Conservation (phyloP, 2,113 vertebrate species). For the Pseudonaja textilis region DNA sequence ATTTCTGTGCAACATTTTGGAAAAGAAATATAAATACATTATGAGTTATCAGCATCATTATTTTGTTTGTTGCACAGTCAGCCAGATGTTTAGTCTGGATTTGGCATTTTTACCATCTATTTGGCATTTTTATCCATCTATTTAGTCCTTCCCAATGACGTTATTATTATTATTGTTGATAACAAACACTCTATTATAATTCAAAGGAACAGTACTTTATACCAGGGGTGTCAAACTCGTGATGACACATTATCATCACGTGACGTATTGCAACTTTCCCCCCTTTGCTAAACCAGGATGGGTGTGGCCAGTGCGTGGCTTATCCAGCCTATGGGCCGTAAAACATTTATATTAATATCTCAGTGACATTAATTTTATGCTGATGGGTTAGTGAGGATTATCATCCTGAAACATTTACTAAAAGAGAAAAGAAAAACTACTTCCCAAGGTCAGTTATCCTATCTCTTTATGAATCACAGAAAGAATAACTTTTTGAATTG, state of each 20-base stretch:
- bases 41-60: background rate
- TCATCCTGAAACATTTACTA: conserved; percentile 35
- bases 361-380: conserved; percentile 31
- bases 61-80: background rate
- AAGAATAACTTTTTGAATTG: conserved; percentile 1
- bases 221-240: background rate
- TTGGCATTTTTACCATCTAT: background rate
- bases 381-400: background rate
- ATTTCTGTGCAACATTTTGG: background rate
- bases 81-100: background rate
- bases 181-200: background rate
- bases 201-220: background rate
- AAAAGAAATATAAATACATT: conserved; percentile 2
- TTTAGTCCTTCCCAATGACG: background rate
- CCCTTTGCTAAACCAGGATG: too few species aligned
- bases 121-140: background rate
- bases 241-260: too few species aligned
- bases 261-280: too few species aligned
- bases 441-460: conserved; percentile 21
- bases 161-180: conserved; percentile 11
- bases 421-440: background rate
- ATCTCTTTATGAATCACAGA: background rate
- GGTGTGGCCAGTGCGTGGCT: too few species aligned
- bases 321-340: background rate
- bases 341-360: conserved; percentile 23